Evolutionary conservation across 1,140 invertebrate species (phyloP), one percentile per base, ranked within the genome.

Genomic region (Drosophila kurseongensis): DNA sequence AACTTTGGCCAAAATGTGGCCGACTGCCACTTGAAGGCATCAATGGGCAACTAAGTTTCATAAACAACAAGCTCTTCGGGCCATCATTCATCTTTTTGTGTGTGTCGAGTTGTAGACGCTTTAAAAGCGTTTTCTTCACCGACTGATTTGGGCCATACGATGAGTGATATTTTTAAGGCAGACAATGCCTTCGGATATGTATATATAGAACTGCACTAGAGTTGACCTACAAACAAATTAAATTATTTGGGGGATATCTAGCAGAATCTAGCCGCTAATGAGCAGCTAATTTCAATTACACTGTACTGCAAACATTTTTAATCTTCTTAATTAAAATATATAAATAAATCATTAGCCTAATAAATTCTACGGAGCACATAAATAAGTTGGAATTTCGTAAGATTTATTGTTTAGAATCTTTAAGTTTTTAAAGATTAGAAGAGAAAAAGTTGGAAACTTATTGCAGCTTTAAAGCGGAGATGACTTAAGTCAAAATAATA

Each of bases 1-100:
- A 84, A 75, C 80, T 90, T 89, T 89, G 80, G 80, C 73, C 80
- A 84, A 89, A 88, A 71, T 71, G 76, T 74, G 78, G 78, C 57
- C 55, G 68, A 65, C 50, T 61, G 81, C 83, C 83, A 88, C 83
- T 88, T 88, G 83, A 88, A 74, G 84, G 58, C 84, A 89, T 88
- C 83, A 88, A 77, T 63, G 62, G 52, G 16, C 57, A 51, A 44
- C 59, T 45, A 40, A 45, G 75, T 63, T 62, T 8, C 65, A 71
- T 89, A 88, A 89, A 88, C 83, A 89, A 89, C 82, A 68, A 60
- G 66, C 55, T 44, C 63, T 57, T 41, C 57, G 45, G 41, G 66
- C 67, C 86, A 89, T 89, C 82, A 86, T 82, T 86, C 82, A 86
- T 86, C 75, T 86, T 88, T 82, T 61, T 44, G 45, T 77, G 59